These are phyloP conservation scores for Xestia xanthographa DNA, from an alignment of 2,888 invertebrate species.

Conservation along the genomic window DNA sequence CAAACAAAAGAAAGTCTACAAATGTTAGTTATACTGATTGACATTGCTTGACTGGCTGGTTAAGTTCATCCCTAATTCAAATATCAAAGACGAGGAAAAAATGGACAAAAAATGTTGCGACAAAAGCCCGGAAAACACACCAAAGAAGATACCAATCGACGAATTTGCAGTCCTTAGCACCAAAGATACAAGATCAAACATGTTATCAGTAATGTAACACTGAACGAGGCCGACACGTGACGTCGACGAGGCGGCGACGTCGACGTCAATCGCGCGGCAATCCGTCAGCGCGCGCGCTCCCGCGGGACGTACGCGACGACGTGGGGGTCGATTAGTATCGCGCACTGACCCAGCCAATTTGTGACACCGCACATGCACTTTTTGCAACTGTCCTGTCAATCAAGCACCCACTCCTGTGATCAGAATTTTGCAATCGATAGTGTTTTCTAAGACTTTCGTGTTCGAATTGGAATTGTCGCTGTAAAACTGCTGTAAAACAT, in stretches of 20 bases:
- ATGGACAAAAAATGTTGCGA: neutral
- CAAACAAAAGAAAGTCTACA: neutral
- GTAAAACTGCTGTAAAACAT: neutral
- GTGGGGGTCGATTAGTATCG: constrained; percentile 71
- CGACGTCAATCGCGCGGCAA: constrained; percentile 81
- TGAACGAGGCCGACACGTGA: constrained; percentile 74
- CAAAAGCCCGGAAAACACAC: neutral
- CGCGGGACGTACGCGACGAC: constrained; percentile 69
- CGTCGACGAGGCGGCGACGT: constrained; percentile 61
- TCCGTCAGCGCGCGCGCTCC: constrained; percentile 79
- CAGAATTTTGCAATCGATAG: constrained; percentile 24
- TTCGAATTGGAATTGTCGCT: neutral
- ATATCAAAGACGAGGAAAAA: neutral
- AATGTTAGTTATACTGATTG: neutral
- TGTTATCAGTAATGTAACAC: constrained; percentile 68
- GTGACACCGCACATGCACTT: constrained; percentile 64
- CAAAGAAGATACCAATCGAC: constrained; percentile 22
- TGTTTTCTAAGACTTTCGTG: neutral
- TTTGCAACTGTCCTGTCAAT: constrained; percentile 55
- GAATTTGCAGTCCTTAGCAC: constrained; percentile 45
- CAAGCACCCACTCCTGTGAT: constrained; percentile 36
- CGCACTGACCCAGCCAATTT: constrained; percentile 78
- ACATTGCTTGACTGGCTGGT: neutral
- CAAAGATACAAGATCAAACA: constrained; percentile 65
- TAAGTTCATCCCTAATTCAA: neutral